Evolutionary conservation across 1,140 invertebrate species (phyloP), one percentile per base, ranked within the genome.

Genomic region (Micrasema longulum): DNA sequence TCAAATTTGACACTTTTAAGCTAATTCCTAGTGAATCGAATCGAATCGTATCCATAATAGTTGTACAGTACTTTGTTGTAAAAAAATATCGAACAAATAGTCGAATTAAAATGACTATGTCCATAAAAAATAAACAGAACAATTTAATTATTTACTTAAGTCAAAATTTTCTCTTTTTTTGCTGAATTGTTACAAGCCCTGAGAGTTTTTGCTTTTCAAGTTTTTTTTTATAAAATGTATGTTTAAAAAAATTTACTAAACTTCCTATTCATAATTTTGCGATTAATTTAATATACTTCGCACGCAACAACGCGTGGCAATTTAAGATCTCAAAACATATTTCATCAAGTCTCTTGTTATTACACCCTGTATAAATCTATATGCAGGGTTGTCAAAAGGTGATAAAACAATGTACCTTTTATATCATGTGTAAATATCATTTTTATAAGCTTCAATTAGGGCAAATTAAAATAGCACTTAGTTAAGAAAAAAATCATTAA

Each of bases 331-430:
- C 63, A 66, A 66, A 64, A 66, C 35, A 52, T 31, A 26, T 66
- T 66, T 48, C 50, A n/a, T 50, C 63, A 20, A 66, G 36, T 52
- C 31, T 50, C 14, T 35, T 66, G 47, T 50, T 47, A 36, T 52
- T 11, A 16, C 63, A 60, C 55, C 48, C 48, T 50, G 48, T 66
- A 38, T 5, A 12, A 16, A 23, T 23, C 7, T 7, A 41, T 14
- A 26, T 45, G 35, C 48, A 16, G 50, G 48, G 65, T 68, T n/a
- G 38, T 16, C 38, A 20, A 38, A 52, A 57, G 65, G 65, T 68
- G 65, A 68, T 68, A 68, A 55, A 41, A 68, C 35, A 18, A 55
- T 57, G 65, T 68, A 68, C 65, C 65, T 68, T 68, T 38, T 52
- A 31, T 43, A 41, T 38, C 35, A 68, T 53, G 22, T 68, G 65